phyloP scores from a whole-genome alignment of 2,797 vertebrate species.

The Dipus sagitta region DNA sequence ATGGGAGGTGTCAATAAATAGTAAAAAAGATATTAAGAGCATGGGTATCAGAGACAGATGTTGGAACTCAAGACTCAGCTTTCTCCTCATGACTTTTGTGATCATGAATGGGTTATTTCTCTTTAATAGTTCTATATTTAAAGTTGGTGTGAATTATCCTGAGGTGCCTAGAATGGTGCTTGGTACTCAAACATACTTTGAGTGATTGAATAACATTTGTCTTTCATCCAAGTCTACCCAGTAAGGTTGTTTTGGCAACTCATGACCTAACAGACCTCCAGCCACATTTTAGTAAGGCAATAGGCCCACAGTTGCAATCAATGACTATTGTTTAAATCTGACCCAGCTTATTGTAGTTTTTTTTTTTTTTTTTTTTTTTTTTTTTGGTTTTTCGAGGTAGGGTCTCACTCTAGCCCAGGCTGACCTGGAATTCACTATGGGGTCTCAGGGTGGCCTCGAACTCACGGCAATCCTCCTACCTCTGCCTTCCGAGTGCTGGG shows the following conservation, averaged over 20 bases:
- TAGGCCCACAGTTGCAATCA: not conserved
- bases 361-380: too few species aligned
- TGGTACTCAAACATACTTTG: not conserved
- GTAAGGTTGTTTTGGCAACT: not conserved
- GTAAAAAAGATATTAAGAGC: not conserved
- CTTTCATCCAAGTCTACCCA: not conserved
- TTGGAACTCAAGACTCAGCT: not conserved
- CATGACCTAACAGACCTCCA: not conserved
- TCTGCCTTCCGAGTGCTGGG: too few species aligned
- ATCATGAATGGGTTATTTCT: not conserved
- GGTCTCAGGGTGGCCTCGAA: too few species aligned
- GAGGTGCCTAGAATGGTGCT: not conserved
- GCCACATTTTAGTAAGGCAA: not conserved
- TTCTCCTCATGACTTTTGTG: not conserved
- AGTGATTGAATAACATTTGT: slow-evolving; percentile 10
- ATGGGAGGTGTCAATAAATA: too few species aligned
- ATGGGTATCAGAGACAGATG: not conserved
- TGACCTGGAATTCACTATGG: too few species aligned
- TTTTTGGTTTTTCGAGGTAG: too few species aligned
- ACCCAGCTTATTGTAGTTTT: not conserved
- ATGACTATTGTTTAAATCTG: not conserved
- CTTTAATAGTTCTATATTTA: not conserved
- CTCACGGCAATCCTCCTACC: too few species aligned
- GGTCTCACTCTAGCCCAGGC: too few species aligned
- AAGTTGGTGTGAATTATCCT: not conserved